These are phyloP conservation scores for Oreocharis arfaki DNA, from an alignment of 2,113 vertebrate genomes.

Conservation along the genomic window DNA sequence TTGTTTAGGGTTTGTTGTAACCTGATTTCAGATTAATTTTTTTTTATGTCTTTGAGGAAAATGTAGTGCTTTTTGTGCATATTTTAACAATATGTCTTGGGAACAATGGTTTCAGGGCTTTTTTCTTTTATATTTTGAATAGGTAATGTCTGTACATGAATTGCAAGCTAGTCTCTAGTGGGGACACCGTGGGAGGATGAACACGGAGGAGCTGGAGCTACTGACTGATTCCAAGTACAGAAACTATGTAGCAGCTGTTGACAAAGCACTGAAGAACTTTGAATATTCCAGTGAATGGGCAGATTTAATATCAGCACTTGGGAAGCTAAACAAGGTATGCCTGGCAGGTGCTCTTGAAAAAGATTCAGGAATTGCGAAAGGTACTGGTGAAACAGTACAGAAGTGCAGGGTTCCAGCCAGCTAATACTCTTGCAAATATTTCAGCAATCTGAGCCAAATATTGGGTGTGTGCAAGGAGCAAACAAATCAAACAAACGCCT, in stretches of 20 bases:
- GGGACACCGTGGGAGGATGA: constrained; percentile 89
- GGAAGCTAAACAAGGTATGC: constrained; percentile 96
- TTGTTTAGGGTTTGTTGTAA: background rate
- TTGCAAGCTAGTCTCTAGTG: constrained; percentile 76
- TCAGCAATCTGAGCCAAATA: background rate
- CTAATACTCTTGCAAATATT: background rate
- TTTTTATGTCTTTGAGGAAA: background rate
- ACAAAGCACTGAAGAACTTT: constrained; percentile 98
- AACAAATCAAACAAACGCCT: background rate
- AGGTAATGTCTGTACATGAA: constrained; percentile 85
- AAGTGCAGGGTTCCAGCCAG: background rate
- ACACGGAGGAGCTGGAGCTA: constrained; percentile 97
- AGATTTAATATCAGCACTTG: constrained; percentile 96
- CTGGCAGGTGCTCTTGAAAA: background rate
- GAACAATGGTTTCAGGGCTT: background rate
- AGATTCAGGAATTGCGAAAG: background rate
- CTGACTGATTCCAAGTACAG: constrained; percentile 97
- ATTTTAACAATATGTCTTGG: background rate
- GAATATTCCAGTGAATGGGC: constrained; percentile 99
- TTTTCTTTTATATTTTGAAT: background rate
- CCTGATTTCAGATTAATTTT: background rate
- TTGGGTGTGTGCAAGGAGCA: background rate
- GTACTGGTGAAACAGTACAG: background rate
- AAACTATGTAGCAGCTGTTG: constrained; percentile 96
- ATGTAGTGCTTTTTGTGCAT: background rate